Evolutionary conservation across 2,113 vertebrate species (phyloP).

Genomic region (Callithrix jacchus): DNA sequence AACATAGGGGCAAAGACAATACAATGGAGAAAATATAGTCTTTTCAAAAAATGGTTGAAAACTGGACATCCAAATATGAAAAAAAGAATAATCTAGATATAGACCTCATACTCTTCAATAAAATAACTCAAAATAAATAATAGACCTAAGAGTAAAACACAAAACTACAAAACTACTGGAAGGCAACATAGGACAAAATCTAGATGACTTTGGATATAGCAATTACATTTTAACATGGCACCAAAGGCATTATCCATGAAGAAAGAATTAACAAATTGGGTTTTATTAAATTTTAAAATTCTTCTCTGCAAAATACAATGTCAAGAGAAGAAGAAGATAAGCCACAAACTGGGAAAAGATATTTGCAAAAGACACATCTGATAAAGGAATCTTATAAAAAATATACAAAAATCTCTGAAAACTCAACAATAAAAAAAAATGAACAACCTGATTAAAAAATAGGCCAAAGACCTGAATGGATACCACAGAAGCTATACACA

Average conservation of each 20-base stretch:
- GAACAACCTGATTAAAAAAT: neutral
- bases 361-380: neutral
- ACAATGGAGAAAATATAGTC: neutral
- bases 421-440: neutral
- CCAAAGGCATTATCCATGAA: neutral
- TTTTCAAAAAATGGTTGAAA: neutral
- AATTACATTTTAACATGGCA: neutral
- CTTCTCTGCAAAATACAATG: neutral
- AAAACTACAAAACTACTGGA: neutral
- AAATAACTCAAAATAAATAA: neutral
- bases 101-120: neutral
- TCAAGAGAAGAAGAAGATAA: neutral
- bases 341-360: neutral
- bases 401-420: neutral
- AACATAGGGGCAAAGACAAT: neutral
- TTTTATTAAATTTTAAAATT: conserved; percentile 12
- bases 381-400: neutral
- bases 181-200: neutral
- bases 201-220: neutral
- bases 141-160: neutral
- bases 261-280: neutral
- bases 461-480: neutral
- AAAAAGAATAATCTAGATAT: neutral
- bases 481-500: neutral
- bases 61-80: neutral